Conservation (phyloP, 2,113 vertebrate genomes). For the Lepus europaeus region DNA sequence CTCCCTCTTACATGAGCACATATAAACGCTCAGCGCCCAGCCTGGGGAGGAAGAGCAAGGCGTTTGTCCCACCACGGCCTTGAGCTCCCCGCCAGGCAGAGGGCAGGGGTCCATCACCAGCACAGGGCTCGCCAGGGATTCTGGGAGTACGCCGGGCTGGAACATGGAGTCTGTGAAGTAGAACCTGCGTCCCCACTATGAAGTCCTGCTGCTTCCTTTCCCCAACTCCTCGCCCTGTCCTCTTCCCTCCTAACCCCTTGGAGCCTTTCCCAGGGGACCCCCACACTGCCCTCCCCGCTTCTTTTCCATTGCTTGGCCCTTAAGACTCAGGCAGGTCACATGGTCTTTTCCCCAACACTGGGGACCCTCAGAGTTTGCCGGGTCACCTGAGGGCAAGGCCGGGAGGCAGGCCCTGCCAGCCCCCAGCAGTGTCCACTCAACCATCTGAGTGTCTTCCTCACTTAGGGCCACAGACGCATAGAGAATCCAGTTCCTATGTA, state of each 20-base stretch:
- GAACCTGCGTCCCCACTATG: constrained; percentile 39
- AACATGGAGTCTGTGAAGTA: constrained; percentile 66
- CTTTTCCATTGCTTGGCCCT: constrained; percentile 71
- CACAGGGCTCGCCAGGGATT: constrained; percentile 42
- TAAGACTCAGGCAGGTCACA: constrained; percentile 68
- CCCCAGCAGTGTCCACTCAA: constrained; percentile 41
- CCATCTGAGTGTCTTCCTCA: constrained; percentile 55
- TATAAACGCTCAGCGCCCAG: constrained; percentile 72
- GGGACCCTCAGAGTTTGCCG: constrained; percentile 64
- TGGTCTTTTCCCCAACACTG: constrained; percentile 56
- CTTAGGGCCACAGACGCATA: constrained; percentile 40
- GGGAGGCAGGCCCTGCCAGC: constrained; percentile 24
- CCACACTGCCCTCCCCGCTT: constrained; percentile 46
- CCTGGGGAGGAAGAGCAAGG: constrained; percentile 56
- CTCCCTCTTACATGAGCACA: constrained; percentile 73
- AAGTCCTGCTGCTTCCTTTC: constrained; percentile 76
- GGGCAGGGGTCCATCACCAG: constrained; percentile 56
- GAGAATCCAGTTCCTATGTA: constrained; percentile 14
- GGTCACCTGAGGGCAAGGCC: constrained; percentile 17
- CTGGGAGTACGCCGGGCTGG: constrained; percentile 60
- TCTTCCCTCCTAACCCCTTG: constrained; percentile 60
- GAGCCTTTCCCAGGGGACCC: constrained; percentile 65
- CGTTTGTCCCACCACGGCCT: constrained; percentile 49
- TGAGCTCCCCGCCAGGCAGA: constrained; percentile 56
- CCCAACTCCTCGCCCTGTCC: constrained; percentile 54